These are phyloP conservation scores for Taphrorychus bicolor DNA, from an alignment of 2,888 invertebrate genomes.

Conservation along the genomic window DNA sequence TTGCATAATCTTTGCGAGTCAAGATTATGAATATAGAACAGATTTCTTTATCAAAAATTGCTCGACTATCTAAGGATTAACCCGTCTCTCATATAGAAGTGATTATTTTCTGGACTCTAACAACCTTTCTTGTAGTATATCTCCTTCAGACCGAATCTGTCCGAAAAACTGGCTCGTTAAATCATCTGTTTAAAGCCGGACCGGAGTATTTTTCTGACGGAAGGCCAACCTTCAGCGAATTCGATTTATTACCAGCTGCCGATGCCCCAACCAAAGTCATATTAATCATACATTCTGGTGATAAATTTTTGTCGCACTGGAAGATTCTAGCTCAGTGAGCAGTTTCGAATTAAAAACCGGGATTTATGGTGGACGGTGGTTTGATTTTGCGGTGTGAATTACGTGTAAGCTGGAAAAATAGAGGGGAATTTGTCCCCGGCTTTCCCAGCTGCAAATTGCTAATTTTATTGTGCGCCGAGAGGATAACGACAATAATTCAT, in stretches of 20 bases:
- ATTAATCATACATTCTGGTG: slow-evolving; percentile 40
- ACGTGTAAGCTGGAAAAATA: slow-evolving; percentile 21
- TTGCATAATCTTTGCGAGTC: no score
- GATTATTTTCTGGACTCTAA: not conserved
- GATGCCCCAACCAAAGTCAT: slow-evolving; percentile 33
- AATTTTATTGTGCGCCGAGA: slow-evolving; percentile 1
- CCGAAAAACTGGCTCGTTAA: slow-evolving; percentile 5
- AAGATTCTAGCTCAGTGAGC: slow-evolving; percentile 38
- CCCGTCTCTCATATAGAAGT: no score
- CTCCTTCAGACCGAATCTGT: not conserved
- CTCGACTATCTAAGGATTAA: no score
- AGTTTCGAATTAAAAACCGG: slow-evolving; percentile 35
- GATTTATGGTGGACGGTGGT: slow-evolving; percentile 35
- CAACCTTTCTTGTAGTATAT: not conserved
- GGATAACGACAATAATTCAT: slow-evolving; percentile 7
- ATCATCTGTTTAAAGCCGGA: slow-evolving; percentile 15
- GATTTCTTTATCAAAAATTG: no score
- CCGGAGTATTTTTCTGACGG: slow-evolving; percentile 14
- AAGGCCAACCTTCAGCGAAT: slow-evolving; percentile 23
- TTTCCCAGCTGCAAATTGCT: slow-evolving; percentile 6
- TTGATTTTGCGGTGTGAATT: slow-evolving; percentile 26
- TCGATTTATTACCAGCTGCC: slow-evolving; percentile 39
- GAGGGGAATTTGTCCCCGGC: slow-evolving; percentile 9
- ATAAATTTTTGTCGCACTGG: slow-evolving; percentile 36
- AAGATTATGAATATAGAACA: no score